Evolutionary conservation across 2,888 invertebrate genomes (phyloP), one percentile per base, ranked within the genome.

Genomic region (Ormyrus rosae): DNA sequence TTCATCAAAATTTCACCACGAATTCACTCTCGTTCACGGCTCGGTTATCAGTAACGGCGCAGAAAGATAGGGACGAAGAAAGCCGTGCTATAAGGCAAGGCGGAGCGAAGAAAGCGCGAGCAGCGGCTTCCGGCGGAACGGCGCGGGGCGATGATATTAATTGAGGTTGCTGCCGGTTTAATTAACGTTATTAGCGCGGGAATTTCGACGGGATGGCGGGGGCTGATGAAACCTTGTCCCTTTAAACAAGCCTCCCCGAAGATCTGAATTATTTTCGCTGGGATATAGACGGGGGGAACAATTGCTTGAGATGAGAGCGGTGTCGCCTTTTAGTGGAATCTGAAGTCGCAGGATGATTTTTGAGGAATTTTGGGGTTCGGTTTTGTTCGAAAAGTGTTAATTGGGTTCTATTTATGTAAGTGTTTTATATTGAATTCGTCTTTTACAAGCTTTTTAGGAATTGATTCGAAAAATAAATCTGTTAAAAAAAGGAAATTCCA

Each of bases 101-200:
- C 11, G 56, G 2, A 4, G 34, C 10, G 7, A 77, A 64, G 70
- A 78, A 78, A 75, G 58, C 80, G 65, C 9, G 11, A 55, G 34
- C 34, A 10, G 34, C 50, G 55, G 51, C 34, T 60, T 34, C 34
- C 34, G 34, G 34, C 34, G 34, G 34, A 34, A 34, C 34, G 46
- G 19, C 68, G 70, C 60, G 80, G 85, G 84, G 80, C 78, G 85
- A 85, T 85, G 86, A 89, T 89, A 89, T 89, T 89, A 90, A 90
- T 89, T 87, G 88, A 88, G 88, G 88, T 88, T 87, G 86, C 85
- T 84, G 83, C 83, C 85, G 84, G 88, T 89, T 90, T 89, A 89
- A 90, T 90, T 88, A 90, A 89, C 87, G 86, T 88, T 89, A 90
- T 90, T 89, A 89, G 86, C 84, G 80, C 78, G 77, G 83, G 83